Conservation (phyloP, 2,888 invertebrate genomes). For the Amphipoea oculea region DNA sequence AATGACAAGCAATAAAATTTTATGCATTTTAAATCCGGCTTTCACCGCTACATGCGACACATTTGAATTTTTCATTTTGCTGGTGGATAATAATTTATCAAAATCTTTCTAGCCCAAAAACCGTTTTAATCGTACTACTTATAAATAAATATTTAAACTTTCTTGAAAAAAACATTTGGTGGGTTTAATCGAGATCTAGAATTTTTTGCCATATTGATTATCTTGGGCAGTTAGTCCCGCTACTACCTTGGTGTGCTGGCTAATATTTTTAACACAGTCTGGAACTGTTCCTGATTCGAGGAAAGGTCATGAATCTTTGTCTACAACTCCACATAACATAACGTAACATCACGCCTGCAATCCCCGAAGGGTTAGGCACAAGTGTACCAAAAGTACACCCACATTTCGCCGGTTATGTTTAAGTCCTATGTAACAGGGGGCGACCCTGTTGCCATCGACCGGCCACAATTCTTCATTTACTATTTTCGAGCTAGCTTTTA, state of each 20-base stretch:
- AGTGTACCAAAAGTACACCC: background rate
- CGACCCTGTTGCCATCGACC: background rate
- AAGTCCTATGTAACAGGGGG: background rate
- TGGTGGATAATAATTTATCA: constrained; percentile 1
- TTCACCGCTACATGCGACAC: constrained; percentile 44
- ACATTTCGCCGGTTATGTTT: background rate
- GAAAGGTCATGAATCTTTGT: background rate
- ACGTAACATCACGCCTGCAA: background rate
- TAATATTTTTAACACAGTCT: background rate
- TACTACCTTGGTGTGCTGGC: background rate
- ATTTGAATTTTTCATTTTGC: constrained; percentile 13
- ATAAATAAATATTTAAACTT: constrained; percentile 18
- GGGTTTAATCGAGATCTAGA: background rate
- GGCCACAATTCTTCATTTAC: background rate
- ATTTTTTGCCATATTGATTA: background rate
- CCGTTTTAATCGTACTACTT: background rate
- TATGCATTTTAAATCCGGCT: constrained; percentile 49
- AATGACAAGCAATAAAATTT: constrained; percentile 32
- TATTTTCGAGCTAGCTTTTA: background rate
- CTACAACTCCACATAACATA: background rate
- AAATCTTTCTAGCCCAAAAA: background rate
- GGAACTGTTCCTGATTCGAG: background rate
- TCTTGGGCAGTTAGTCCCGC: background rate
- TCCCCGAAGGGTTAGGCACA: background rate
- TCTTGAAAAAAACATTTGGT: background rate